Evolutionary conservation across 2,797 vertebrate species (phyloP), one percentile per base, ranked within the genome.

Genomic region (Oreortyx pictus): DNA sequence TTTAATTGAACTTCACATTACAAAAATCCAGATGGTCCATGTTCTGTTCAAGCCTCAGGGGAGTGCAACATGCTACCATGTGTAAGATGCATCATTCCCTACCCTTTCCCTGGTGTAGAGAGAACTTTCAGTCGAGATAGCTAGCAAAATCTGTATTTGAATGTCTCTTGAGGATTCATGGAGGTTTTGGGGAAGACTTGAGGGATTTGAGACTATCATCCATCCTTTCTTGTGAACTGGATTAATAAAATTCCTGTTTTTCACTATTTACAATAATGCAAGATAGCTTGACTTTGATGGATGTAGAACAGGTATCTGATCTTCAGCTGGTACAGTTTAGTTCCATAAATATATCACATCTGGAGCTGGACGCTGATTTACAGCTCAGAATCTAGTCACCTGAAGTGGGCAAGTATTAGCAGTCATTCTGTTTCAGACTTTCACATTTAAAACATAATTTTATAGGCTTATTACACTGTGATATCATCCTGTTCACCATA

Each of bases 1-100:
- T 94, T 96, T 94, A 95, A 92, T 91, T 92, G 73, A 93, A 92
- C 64, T 92, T 77, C 80, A 88, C 19, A 4, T 88, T 86, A 67
- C 60, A 89, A 44, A 93, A 89, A 70, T 64, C 95, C 89, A 96
- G 89, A 94, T 95, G 95, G 90, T 39, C 50, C 56, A 7, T 86
- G 47, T 82, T 83, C 77, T 94, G 74, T 93, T 94, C 71, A 65
- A 76, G 91, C 89, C 88, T 86, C 67, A 23, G 86, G 91, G 85
- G 64, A 77, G 31, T 89, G 39, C 89, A 95, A 56, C 71, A 56
- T 66, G 80, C 39, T 88, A 29, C 64, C 35, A 39, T 47, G 70
- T 88, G 64, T 84, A 27, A 91, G 37, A 90, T 64, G 17, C 41
- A 85, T 77, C 67, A 41, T 79, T 46, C 50, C 18, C 27, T 82